These are phyloP conservation scores for Oriolus oriolus DNA, from an alignment of 2,113 vertebrate species.

Conservation along the genomic window DNA sequence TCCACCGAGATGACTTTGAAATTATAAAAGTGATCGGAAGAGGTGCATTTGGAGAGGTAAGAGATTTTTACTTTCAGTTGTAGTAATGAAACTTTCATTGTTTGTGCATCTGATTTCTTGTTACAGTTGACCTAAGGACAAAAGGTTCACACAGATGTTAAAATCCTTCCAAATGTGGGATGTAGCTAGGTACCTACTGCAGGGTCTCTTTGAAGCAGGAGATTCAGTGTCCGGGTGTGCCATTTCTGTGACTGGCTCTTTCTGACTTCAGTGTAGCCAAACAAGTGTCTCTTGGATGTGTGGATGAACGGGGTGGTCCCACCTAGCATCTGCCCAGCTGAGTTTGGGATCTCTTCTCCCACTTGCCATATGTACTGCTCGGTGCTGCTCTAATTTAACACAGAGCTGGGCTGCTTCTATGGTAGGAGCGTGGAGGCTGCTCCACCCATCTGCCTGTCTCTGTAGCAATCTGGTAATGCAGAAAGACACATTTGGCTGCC, in stretches of 20 bases:
- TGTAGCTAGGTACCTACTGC: not conserved
- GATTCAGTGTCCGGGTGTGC: not conserved
- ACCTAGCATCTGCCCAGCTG: slow-evolving; percentile 31
- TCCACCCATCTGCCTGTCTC: slow-evolving; percentile 61
- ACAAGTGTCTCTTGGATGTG: not conserved
- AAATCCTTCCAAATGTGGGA: not conserved
- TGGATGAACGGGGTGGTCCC: not conserved
- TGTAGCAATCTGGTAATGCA: slow-evolving; percentile 57
- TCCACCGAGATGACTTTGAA: slow-evolving; percentile 83
- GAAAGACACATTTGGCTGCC: slow-evolving; percentile 55
- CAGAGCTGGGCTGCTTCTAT: not conserved
- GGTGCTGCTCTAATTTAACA: slow-evolving; percentile 3
- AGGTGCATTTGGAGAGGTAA: slow-evolving; percentile 84
- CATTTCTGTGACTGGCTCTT: not conserved
- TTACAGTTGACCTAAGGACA: not conserved
- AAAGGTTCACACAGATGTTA: not conserved
- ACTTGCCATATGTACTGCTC: slow-evolving; percentile 18
- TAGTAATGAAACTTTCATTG: fast-evolving
- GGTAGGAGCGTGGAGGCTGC: not conserved
- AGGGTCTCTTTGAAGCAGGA: not conserved
- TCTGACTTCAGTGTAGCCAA: not conserved
- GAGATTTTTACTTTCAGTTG: not conserved
- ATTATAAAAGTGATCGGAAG: slow-evolving; percentile 84
- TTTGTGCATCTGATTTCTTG: not conserved
- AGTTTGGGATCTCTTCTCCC: slow-evolving; percentile 15